Base-by-base conservation (phyloP, 1,140 invertebrate genomes). In the Hylaeus volcanicus region DNA sequence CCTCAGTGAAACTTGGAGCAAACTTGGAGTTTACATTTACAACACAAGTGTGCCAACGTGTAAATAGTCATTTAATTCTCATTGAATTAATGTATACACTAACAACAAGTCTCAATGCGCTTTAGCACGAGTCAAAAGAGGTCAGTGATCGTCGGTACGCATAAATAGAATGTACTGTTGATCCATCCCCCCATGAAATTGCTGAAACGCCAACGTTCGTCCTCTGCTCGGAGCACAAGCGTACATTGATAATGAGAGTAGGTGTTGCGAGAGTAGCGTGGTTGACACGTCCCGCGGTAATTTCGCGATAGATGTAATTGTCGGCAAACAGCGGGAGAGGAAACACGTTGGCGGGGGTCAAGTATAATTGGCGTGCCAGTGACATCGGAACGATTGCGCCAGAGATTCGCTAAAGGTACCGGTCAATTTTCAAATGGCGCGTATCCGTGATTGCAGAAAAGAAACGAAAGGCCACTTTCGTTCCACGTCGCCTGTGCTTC, bases 291-390 rank as follows among this genome's bases (percentile, higher is more conserved):
- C 45, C 12, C 26, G 9, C 41, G 70, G 71, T 39, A 79, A 79
- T 79, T 66, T 74, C 41, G 60, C 61, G 58, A 39, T 74, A 74
- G 79, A 26, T 74, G 53, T 37, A 65, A 81, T 48, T 45, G 72
- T 68, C 45, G 6, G 69, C 56, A 3, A 12, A 41, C 15, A 55
- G 39, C 45, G 3, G 5, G 1, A 6, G 45, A 61, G 55, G 26
- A 66, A 66, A 74, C 53, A 53, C 60, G 53, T 73, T 39, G 68
- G n/a, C 41, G 65, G 9, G 60, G 75, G 75, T 73, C 70, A 73
- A 78, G 70, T 55, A 65, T 82, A 77, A 82, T 78, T 79, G 81
- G 56, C 63, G 55, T 72, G 69, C 75, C 61, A 45, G 69, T 79
- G 71, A 82, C 80, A 82, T 41, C 53, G 45, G 12, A 45, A 55